Percentiles rank a stretch among this genome's conserved stretches.
Evolutionary conservation across 1,140 invertebrate species (phyloP).

Genomic region (Meloidogyne chitwoodi): DNA sequence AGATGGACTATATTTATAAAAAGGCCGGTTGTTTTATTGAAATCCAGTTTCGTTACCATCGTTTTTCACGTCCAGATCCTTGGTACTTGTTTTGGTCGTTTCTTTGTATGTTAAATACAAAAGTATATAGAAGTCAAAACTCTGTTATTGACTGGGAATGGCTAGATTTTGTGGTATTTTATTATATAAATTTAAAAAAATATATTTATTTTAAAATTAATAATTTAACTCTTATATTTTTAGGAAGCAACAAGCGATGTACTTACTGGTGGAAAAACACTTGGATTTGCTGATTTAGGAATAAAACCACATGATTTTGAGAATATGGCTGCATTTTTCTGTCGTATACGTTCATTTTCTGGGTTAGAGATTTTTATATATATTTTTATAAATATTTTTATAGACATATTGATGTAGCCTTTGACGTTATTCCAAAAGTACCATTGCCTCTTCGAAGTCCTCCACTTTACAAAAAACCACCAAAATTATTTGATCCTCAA

Average conservation of each 20-base stretch:
- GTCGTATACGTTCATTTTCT: background rate
- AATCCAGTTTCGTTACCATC: constrained; percentile 42
- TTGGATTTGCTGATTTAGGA: constrained; percentile 62
- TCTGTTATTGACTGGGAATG: constrained; percentile 47
- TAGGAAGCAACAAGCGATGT: constrained; percentile 62
- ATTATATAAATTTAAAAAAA: background rate
- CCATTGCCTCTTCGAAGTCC: constrained; percentile 48
- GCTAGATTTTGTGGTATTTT: constrained; percentile 56
- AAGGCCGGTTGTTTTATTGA: constrained; percentile 46
- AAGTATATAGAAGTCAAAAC: constrained; percentile 11
- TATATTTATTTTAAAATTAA: too few species aligned
- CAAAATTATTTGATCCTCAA: background rate
- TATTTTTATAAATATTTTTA: constrained; percentile 31
- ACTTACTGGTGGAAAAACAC: constrained; percentile 56
- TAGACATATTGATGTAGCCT: constrained; percentile 38
- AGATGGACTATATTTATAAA: constrained; percentile 54
- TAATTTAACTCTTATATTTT: too few species aligned
- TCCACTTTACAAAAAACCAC: constrained; percentile 31
- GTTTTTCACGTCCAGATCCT: constrained; percentile 51
- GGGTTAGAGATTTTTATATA: background rate
- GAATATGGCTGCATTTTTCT: constrained; percentile 43
- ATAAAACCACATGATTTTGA: constrained; percentile 61
- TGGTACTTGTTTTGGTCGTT: constrained; percentile 32
- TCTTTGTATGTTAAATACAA: constrained; percentile 44
- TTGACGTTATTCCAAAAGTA: constrained; percentile 37